Percentiles rank a stretch among this genome's conserved stretches.
These are phyloP conservation scores for Harpalus rufipes DNA, from an alignment of 2,888 invertebrate genomes.

Conservation along the genomic window DNA sequence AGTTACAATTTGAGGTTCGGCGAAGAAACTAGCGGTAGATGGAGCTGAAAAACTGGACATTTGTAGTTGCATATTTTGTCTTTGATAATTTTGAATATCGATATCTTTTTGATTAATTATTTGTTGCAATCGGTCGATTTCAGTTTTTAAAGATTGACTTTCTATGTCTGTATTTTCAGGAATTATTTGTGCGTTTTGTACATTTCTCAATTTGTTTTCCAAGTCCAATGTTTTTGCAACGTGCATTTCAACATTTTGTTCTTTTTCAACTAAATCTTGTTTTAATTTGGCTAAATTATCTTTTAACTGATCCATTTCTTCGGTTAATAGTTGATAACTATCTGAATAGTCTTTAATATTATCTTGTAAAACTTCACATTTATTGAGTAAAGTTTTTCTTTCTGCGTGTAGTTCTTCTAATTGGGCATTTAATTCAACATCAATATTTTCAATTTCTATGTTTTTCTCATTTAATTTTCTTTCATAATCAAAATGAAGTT, in stretches of 20 bases:
- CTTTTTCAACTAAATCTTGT: slow-evolving; percentile 14
- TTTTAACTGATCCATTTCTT: slow-evolving; percentile 70
- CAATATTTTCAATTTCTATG: slow-evolving; percentile 78
- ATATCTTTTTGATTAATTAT: slow-evolving; percentile 77
- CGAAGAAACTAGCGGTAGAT: background rate
- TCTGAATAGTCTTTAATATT: slow-evolving; percentile 73
- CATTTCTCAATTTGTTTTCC: slow-evolving; percentile 20
- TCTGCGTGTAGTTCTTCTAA: slow-evolving; percentile 74
- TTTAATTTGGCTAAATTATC: slow-evolving; percentile 1
- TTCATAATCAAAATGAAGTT: slow-evolving; percentile 76
- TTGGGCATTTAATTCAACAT: slow-evolving; percentile 78
- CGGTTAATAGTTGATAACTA: slow-evolving; percentile 68
- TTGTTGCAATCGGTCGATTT: slow-evolving; percentile 59
- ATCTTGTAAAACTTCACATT: slow-evolving; percentile 77
- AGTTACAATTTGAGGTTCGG: slow-evolving; percentile 7
- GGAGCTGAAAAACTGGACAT: slow-evolving; percentile 69
- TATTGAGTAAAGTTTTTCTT: slow-evolving; percentile 73
- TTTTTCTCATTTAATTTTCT: slow-evolving; percentile 75
- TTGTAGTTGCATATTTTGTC: slow-evolving; percentile 75
- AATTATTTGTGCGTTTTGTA: background rate
- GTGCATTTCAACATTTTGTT: slow-evolving; percentile 23
- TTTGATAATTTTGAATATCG: slow-evolving; percentile 77
- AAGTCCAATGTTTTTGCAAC: slow-evolving; percentile 33
- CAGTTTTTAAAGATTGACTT: slow-evolving; percentile 13
- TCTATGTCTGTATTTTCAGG: background rate